Evolutionary conservation across 2,888 invertebrate species (phyloP), one percentile per base, ranked within the genome.

Genomic region (Drosophila histrio): DNA sequence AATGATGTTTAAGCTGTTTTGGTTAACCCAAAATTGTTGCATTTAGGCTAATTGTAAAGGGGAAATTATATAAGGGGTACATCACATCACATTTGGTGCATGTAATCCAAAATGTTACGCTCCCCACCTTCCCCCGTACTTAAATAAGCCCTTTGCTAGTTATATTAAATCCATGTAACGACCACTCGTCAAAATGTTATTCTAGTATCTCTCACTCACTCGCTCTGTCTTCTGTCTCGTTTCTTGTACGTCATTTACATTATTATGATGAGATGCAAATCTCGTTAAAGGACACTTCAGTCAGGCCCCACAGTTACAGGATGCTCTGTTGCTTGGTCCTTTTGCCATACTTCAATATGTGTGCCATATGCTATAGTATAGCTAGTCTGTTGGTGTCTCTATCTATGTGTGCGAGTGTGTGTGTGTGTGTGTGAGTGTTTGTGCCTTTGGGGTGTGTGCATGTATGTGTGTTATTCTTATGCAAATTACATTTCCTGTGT

Each of bases 401-500:
- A 53, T 47, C 63, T 49, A 38, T 49, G 26, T 49, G 24, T 7
- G 36, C 11, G 26, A n/a, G 24, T 44, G 30, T 30, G n/a, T 36
- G 19, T 19, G 36, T 36, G 39, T 34, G 9, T 34, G 30, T 38
- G n/a, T n/a, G n/a, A n/a, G 39, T 66, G 61, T 67, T 38, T 43
- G 44, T 59, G 50, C 43, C 63, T 49, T 32, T 49, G 26, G 44
- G 24, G 4, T 50, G 56, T 50, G 41, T 46, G 58, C 63, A 47
- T 64, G 62, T 52, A 30, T 74, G 57, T 80, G 61, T 73, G 72
- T 87, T 84, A 87, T 84, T 87, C 87, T 84, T 84, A 84, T 84
- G 84, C 87, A 84, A 84, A 87, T 84, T 84, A 87, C 85, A 84
- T 83, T 84, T 84, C 87, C 85, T 84, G 77, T 83, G 83, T 84